Conservation (phyloP, 1,140 invertebrate species). For the Andricus grossulariae region DNA sequence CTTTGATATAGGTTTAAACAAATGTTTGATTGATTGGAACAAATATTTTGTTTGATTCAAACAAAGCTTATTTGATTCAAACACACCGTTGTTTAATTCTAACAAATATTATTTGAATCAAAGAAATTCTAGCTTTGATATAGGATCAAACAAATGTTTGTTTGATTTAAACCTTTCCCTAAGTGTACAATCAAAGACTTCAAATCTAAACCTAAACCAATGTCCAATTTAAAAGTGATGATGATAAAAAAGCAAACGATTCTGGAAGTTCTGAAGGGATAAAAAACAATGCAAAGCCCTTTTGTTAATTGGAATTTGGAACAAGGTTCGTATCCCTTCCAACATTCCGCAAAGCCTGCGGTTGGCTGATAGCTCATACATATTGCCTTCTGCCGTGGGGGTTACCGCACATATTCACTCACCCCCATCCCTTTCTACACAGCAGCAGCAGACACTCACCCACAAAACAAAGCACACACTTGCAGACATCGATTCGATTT, state of each 20-base stretch:
- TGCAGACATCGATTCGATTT: conserved; percentile 25
- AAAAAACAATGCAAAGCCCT: background rate
- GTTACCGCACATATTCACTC: background rate
- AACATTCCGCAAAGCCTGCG: conserved; percentile 12
- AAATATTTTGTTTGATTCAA: too few relatives aligned
- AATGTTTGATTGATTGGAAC: too few relatives aligned
- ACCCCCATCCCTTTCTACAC: background rate
- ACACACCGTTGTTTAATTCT: too few relatives aligned
- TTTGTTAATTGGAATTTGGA: conserved; percentile 10
- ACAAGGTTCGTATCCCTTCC: conserved; percentile 2
- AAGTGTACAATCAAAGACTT: too few relatives aligned
- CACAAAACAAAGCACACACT: conserved; percentile 34
- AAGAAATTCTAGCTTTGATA: too few relatives aligned
- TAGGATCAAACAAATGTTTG: too few relatives aligned
- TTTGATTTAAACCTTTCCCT: too few relatives aligned
- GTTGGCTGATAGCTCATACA: conserved; percentile 16
- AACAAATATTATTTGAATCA: too few relatives aligned
- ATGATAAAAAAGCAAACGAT: background rate
- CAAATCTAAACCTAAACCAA: too few relatives aligned
- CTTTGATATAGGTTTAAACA: too few relatives aligned
- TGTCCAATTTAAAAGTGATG: background rate
- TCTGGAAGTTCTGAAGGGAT: background rate
- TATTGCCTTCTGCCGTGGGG: conserved; percentile 11
- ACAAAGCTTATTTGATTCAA: too few relatives aligned
- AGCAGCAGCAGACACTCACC: background rate